Evolutionary conservation across 1,140 invertebrate species (phyloP).

Genomic region (Phymorhynchus buccinoides): DNA sequence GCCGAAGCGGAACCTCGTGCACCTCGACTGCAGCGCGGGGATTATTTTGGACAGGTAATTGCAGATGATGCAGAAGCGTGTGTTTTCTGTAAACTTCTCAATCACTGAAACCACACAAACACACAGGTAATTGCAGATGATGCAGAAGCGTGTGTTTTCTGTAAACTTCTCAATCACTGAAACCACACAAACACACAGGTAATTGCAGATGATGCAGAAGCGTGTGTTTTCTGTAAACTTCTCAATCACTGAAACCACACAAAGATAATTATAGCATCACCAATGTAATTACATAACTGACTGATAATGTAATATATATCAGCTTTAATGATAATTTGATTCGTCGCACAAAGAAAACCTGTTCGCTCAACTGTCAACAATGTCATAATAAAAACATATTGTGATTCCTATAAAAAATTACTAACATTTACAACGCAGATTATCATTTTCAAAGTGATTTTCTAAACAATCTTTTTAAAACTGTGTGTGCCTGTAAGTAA

Average conservation of each 20-base stretch:
- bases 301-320: too few species aligned
- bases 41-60: slow-evolving; percentile 99
- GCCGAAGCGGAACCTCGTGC: slow-evolving; percentile 97
- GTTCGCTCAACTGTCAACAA: too few species aligned
- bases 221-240: slow-evolving; percentile 66
- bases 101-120: slow-evolving; percentile 82
- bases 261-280: too few species aligned
- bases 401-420: too few species aligned
- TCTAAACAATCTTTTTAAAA: too few species aligned
- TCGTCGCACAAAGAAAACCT: too few species aligned
- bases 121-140: neutral
- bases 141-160: neutral
- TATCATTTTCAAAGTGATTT: too few species aligned
- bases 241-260: neutral
- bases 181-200: neutral
- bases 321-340: too few species aligned
- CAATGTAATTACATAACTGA: too few species aligned
- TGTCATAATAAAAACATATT: too few species aligned
- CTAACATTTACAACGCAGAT: too few species aligned
- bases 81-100: slow-evolving; percentile 98
- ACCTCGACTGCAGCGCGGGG: slow-evolving; percentile 97
- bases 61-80: slow-evolving; percentile 98
- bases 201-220: neutral
- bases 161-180: slow-evolving; percentile 66
- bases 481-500: too few species aligned